Evolutionary conservation across 2,113 vertebrate genomes (phyloP), one percentile per base, ranked within the genome.

Genomic region (Rhinopithecus roxellana): DNA sequence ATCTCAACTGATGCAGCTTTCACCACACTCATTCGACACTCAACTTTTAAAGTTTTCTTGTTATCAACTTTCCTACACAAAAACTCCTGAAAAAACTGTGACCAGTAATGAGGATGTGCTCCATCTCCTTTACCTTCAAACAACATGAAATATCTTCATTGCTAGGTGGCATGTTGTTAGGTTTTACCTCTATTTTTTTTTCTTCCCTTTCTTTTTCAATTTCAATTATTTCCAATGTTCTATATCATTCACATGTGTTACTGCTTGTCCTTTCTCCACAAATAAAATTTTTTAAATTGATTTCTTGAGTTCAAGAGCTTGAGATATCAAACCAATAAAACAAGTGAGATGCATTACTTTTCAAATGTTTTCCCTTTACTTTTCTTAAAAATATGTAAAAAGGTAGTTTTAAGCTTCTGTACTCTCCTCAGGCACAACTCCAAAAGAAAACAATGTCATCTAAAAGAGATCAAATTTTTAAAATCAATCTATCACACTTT

Each of bases 401-500:
- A 77, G 20, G 0, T 35, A 88, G 16, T 52, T 97, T 35, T 69
- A 59, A 35, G 12, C 89, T 92, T 64, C 61, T 64, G 3, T 77
- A 27, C 14, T 78, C 92, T 87, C 25, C n/a, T 64, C 8, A 77
- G 85, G 20, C 30, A 79, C 59, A 91, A 6, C 6, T 92, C 48
- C 50, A 48, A 55, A 88, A 82, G 35, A 89, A 57, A 79, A 57
- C 9, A 67, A 59, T 82, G 30, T 59, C 27, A 22, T 61, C 8
- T 93, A 89, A 90, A 96, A 50, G 6, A 80, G 86, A 16, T 40
- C 8, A 90, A 90, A 89, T 92, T 95, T 97, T 94, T 43, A 87
- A 87, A 85, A 74, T 85, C 69, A 52, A 30, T 52, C 35, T 40
- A 48, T 64, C 20, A 90, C 16, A 30, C 5, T 70, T 52, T 64